Base-by-base conservation (phyloP, 2,113 vertebrate species). In the Proterorhinus semilunaris region DNA sequence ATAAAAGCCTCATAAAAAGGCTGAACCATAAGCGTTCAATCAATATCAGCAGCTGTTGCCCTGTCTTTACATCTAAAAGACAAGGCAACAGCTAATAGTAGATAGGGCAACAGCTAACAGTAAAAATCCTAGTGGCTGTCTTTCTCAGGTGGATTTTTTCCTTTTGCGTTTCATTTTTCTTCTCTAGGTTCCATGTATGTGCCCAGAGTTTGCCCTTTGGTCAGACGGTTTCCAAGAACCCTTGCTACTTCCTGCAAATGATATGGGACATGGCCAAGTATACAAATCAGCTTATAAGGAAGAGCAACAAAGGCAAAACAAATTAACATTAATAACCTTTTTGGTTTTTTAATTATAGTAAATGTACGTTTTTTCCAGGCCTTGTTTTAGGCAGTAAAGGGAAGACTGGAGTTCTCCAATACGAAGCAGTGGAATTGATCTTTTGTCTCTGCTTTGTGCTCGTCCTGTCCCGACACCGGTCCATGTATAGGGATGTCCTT, bases 121-220 rank as follows among this genome's bases (percentile, higher is more conserved):
- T 71, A 55, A 65, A 76, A 59, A 46, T 65, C 17, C 68, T 15
- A 55, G 44, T 4, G 2, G 27, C 16, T 8, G 36, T 15, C 7
- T 7, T 8, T 59, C 17, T 65, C 42, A 6, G 0, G 8, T 45
- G 13, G 15, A 9, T 15, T 15, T 15, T 15, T 45, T 13, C 45
- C 8, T 16, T 16, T 57, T 6, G 10, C 43, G 1, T 51, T 7
- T 62, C 62, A 36, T 36, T 36, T 36, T 36, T 36, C 27, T 53
- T 45, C 66, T 17, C 66, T 3, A 98, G 96, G 87, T 97, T 97
- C 74, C 96, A 97, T 1, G 94, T 94, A 0, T 98, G 96, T 74
- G 93, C 91, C 76, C 91, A 91, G 66, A 94, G 93, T 75, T 89
- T 98, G 52, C 96, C 96, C 0, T 96, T 96, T 74, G 89, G 88